Conservation (phyloP, 2,113 vertebrate genomes). For the Plestiodon gilberti region DNA sequence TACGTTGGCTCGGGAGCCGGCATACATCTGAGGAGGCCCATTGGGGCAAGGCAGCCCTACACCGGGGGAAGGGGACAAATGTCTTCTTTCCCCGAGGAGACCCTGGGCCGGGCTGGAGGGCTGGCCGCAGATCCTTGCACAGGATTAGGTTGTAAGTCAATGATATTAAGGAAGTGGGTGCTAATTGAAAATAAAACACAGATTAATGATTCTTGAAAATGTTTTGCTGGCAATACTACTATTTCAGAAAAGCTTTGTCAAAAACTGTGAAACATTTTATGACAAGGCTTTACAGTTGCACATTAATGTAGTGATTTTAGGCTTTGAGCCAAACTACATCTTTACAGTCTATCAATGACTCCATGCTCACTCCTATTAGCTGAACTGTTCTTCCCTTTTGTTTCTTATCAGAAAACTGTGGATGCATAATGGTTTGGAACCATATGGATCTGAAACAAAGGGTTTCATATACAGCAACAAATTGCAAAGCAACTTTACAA, state of each 20-base stretch:
- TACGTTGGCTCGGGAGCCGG: too few relatives aligned
- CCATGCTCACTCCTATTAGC: not conserved
- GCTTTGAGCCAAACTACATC: not conserved
- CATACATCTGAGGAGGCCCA: too few relatives aligned
- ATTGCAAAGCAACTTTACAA: slow-evolving; percentile 5
- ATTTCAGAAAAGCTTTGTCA: not conserved
- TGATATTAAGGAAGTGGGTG: too few relatives aligned
- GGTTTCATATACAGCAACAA: not conserved
- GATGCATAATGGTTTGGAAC: slow-evolving; percentile 8
- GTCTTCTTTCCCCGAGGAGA: too few relatives aligned
- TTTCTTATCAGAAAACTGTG: slow-evolving; percentile 16
- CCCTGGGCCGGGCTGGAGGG: too few relatives aligned
- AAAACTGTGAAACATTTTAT: not conserved
- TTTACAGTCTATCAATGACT: not conserved
- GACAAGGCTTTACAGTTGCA: not conserved
- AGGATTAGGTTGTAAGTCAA: too few relatives aligned
- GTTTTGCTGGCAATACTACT: not conserved
- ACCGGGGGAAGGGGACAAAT: too few relatives aligned
- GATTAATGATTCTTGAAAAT: not conserved
- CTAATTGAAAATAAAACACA: not conserved
- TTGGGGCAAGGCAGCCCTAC: too few relatives aligned
- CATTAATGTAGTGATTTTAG: not conserved
- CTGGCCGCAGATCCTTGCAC: too few relatives aligned
- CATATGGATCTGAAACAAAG: not conserved
- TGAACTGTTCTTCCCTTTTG: not conserved